Conservation (phyloP, 2,888 invertebrate species). For the Meghimatium bilineatum region DNA sequence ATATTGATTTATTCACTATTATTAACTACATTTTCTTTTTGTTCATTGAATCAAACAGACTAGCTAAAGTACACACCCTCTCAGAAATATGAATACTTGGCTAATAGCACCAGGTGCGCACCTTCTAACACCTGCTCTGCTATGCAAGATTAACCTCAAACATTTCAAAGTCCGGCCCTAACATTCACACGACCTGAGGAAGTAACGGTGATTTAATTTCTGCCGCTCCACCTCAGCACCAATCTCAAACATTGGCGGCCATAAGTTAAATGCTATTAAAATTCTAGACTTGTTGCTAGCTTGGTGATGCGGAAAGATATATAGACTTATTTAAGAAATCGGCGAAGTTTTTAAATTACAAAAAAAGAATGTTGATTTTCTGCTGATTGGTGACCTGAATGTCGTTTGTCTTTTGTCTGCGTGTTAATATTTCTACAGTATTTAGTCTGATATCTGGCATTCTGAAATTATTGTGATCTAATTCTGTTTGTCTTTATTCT, state of each 20-base stretch:
- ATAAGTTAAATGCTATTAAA: not conserved
- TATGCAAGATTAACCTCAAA: not conserved
- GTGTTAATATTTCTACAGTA: too few relatives aligned
- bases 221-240: not conserved
- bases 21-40: too few relatives aligned
- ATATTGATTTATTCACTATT: too few relatives aligned
- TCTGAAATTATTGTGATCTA: too few relatives aligned
- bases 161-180: not conserved
- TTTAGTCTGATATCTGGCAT: too few relatives aligned
- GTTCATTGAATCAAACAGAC: not conserved
- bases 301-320: not conserved
- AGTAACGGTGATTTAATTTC: not conserved
- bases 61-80: not conserved
- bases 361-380: too few relatives aligned
- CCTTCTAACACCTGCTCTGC: not conserved
- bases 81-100: not conserved
- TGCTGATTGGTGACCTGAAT: too few relatives aligned
- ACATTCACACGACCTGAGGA: not conserved
- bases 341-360: too few relatives aligned
- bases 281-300: not conserved
- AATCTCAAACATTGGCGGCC: not conserved
- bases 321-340: not conserved
- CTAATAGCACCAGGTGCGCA: not conserved
- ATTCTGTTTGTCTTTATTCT: too few relatives aligned
- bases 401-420: too few relatives aligned